Percentiles rank a stretch among this genome's conserved stretches.
phyloP scores from a whole-genome alignment of 2,797 vertebrate species.

The Rhyacichthys aspro region DNA sequence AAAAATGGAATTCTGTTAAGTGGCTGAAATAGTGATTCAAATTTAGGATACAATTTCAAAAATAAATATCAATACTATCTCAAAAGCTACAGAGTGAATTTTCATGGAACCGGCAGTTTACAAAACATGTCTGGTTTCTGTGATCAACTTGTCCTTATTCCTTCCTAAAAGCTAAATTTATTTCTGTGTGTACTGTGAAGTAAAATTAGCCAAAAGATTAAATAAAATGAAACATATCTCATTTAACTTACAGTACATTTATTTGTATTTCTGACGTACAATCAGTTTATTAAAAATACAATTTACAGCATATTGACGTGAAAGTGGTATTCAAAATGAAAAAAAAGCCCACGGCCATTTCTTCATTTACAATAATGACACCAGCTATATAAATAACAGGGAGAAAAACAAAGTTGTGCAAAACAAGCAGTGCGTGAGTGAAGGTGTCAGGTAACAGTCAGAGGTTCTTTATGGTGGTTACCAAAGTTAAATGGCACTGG shows the following conservation, averaged over 20 bases:
- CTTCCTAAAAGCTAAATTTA: background rate
- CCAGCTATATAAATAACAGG: constrained; percentile 17
- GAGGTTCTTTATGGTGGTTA: background rate
- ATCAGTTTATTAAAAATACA: constrained; percentile 7
- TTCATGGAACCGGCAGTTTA: no score
- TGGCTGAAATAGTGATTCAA: no score
- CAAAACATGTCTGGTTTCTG: no score
- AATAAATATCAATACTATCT: no score
- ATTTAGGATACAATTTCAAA: no score
- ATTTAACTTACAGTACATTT: background rate
- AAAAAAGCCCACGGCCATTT: background rate
- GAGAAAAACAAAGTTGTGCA: background rate
- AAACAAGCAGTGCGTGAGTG: background rate
- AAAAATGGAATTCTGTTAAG: no score
- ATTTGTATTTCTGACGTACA: background rate
- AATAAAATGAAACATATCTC: constrained; percentile 12
- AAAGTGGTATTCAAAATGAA: background rate
- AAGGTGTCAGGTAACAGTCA: background rate
- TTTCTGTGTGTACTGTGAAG: background rate
- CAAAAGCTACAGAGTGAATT: no score
- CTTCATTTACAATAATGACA: constrained; percentile 16
- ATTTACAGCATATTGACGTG: background rate
- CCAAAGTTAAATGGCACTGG: background rate
- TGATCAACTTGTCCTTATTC: no score
- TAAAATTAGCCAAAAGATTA: constrained; percentile 1